Evolutionary conservation across 35 echinoderm and acorn worm species (phyloP).

Genomic region (Nesometra sesokonis): DNA sequence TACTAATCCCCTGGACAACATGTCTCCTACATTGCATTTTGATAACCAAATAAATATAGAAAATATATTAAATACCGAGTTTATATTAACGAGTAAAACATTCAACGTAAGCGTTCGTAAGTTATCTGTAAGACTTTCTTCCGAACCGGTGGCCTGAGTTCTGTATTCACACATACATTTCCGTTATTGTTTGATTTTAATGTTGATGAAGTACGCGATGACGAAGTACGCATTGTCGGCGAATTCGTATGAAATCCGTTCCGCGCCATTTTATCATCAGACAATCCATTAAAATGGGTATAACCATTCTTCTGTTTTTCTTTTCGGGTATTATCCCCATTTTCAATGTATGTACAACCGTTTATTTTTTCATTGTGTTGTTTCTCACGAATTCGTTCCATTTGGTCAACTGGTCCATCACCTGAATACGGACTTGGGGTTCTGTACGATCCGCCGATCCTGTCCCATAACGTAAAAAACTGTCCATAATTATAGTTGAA

Average conservation of each 20-base stretch:
- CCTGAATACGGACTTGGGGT: slow-evolving; percentile 53
- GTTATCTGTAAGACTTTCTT: not conserved
- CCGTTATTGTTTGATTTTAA: no score
- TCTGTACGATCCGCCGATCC: slow-evolving; percentile 78
- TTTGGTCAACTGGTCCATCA: slow-evolving; percentile 57
- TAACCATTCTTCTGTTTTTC: not conserved
- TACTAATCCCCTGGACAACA: not conserved
- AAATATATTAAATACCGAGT: not conserved
- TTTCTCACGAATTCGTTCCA: not conserved
- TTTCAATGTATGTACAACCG: not conserved
- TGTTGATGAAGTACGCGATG: no score
- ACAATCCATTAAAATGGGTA: not conserved
- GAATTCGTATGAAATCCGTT: not conserved
- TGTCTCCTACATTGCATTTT: not conserved
- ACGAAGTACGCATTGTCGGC: no score
- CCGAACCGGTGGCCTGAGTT: no score
- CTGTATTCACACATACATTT: no score
- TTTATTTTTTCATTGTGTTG: not conserved
- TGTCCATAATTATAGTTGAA: slow-evolving; percentile 99
- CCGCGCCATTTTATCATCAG: not conserved
- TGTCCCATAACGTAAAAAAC: slow-evolving; percentile 95
- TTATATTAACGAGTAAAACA: not conserved
- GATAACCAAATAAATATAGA: not conserved
- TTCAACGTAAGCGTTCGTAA: not conserved
- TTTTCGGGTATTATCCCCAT: not conserved